Conservation (phyloP, 2,888 invertebrate species). For the Latheticus oryzae region DNA sequence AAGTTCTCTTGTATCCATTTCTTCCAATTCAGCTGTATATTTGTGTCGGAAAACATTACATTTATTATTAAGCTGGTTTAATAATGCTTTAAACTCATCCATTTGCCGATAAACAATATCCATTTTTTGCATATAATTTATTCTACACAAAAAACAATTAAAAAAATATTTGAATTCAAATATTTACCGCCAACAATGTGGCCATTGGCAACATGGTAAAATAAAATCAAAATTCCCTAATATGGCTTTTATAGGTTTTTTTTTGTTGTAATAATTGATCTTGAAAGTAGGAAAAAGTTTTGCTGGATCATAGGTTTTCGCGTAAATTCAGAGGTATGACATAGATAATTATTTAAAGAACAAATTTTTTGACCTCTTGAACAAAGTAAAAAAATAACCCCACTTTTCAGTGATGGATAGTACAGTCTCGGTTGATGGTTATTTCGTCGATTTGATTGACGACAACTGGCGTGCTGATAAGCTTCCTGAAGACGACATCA, state of each 20-base stretch:
- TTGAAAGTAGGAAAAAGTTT: no score
- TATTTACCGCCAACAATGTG: no score
- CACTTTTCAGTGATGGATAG: constrained; percentile 71
- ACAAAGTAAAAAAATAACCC: no score
- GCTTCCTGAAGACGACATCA: constrained; percentile 85
- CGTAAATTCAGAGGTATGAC: no score
- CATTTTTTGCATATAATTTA: constrained; percentile 44
- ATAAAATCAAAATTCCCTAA: no score
- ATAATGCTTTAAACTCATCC: constrained; percentile 37
- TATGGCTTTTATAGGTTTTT: no score
- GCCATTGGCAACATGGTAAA: no score
- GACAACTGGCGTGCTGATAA: constrained; percentile 89
- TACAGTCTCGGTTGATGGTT: constrained; percentile 79
- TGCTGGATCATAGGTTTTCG: neutral
- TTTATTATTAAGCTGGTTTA: constrained; percentile 35
- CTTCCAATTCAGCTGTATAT: constrained; percentile 59
- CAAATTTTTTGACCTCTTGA: no score
- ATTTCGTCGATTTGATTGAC: constrained; percentile 83
- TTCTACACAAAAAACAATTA: constrained; percentile 20
- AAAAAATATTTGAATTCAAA: neutral
- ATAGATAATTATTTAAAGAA: no score
- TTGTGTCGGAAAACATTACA: constrained; percentile 33
- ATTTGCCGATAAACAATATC: constrained; percentile 44
- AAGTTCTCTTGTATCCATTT: constrained; percentile 66
- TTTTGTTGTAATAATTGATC: no score